A percentile compares a stretch with the other conserved stretches of the same genome.
Conservation (phyloP, 2,888 invertebrate species). For the Himalopsyche anomala region DNA sequence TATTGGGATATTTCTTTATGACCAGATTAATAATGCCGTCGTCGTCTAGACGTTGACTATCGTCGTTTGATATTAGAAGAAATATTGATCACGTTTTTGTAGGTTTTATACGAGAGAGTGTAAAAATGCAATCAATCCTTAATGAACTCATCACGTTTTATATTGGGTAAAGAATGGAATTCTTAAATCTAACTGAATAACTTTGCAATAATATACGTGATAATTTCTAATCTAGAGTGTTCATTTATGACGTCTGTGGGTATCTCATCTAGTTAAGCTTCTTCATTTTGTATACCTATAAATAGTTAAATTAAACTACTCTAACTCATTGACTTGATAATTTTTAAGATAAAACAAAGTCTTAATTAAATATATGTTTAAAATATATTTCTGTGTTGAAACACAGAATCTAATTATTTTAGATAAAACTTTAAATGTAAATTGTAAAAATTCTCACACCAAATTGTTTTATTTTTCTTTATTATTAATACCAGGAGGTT, state of each 20-base stretch:
- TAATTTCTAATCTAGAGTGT: background rate
- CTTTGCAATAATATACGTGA: slow-evolving; percentile 16
- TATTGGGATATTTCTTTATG: slow-evolving; percentile 23
- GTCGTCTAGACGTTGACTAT: slow-evolving; percentile 18
- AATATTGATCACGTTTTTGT: slow-evolving; percentile 15
- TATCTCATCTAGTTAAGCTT: background rate
- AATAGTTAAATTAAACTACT: too few species aligned
- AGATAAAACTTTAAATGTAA: too few species aligned
- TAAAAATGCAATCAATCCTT: slow-evolving; percentile 15
- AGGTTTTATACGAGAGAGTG: background rate
- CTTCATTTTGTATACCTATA: too few species aligned
- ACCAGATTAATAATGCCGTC: background rate
- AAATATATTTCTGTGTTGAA: too few species aligned
- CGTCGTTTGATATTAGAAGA: background rate
- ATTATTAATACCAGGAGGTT: too few species aligned
- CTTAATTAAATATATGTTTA: too few species aligned
- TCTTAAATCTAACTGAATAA: background rate
- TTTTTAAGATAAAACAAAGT: background rate
- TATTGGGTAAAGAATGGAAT: background rate
- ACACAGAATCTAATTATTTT: too few species aligned
- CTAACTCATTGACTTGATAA: background rate
- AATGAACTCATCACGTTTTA: slow-evolving; percentile 16
- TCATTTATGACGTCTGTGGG: background rate
- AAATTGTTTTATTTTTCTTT: too few species aligned
- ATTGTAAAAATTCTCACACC: too few species aligned